These are phyloP conservation scores for Anhinga anhinga DNA, from an alignment of 2,113 vertebrate genomes.

Conservation along the genomic window DNA sequence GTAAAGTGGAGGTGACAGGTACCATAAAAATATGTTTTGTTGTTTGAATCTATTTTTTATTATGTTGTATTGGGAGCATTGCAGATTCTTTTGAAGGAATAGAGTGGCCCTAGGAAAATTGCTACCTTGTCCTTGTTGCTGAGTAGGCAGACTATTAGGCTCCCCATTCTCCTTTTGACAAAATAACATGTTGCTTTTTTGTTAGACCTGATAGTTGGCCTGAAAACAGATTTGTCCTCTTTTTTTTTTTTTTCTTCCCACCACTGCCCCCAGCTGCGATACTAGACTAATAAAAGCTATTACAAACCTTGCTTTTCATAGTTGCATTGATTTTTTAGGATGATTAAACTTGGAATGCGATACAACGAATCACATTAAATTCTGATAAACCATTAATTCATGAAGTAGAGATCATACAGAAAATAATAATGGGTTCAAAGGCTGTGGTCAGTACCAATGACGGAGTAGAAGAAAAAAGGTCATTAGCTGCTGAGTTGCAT, in stretches of 20 bases:
- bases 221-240: neutral
- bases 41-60: neutral
- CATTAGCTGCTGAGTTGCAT: neutral
- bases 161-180: neutral
- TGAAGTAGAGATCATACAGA: neutral
- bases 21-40: neutral
- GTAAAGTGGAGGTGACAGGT: neutral
- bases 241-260: neutral
- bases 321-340: neutral
- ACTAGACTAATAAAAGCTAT: neutral
- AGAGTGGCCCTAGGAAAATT: neutral
- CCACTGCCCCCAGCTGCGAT: neutral
- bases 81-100: neutral
- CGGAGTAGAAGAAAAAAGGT: neutral
- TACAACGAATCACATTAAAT: neutral
- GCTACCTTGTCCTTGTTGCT: neutral
- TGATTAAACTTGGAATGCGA: neutral
- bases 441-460: neutral
- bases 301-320: neutral
- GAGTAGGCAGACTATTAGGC: neutral
- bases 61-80: neutral
- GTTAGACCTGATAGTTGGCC: neutral
- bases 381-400: neutral
- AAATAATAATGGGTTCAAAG: neutral
- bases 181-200: rapidly evolving